Percentiles rank a stretch among this genome's conserved stretches.
Conservation (phyloP, 2,797 vertebrate species). For the Urophycis tenuis region DNA sequence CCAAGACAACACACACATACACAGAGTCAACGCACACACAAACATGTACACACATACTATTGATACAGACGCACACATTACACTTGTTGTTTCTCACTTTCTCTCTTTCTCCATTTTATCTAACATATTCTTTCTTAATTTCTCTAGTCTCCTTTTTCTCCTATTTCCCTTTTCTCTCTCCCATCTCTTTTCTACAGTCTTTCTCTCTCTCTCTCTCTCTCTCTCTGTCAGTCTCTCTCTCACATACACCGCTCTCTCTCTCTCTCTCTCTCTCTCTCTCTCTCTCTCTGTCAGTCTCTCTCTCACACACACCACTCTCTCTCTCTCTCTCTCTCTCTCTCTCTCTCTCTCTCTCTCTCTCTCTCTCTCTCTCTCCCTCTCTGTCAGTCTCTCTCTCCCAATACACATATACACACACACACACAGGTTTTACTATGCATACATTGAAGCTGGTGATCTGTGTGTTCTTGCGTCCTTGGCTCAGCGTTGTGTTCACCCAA, state of each 20-base stretch:
- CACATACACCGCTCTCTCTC: not conserved
- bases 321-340: too few species aligned
- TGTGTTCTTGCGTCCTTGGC: conserved; percentile 73
- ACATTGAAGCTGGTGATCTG: conserved; percentile 93
- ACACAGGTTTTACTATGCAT: conserved; percentile 28
- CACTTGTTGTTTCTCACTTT: not conserved
- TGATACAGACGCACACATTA: too few species aligned
- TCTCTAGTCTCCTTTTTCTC: too few species aligned
- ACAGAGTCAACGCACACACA: not conserved
- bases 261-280: not conserved
- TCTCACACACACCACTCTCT: not conserved
- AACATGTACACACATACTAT: not conserved
- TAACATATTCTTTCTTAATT: too few species aligned
- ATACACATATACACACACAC: not conserved
- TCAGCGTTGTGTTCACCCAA: conserved; percentile 91
- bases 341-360: too few species aligned
- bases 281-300: not conserved
- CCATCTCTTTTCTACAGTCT: too few species aligned
- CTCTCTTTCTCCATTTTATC: too few species aligned
- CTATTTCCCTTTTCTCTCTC: too few species aligned
- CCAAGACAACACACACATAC: conserved; percentile 52
- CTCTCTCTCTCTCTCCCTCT: not conserved
- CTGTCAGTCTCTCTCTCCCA: not conserved
- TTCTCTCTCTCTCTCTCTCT: too few species aligned
- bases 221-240: too few species aligned